A percentile compares a stretch with the other conserved stretches of the same genome.
Evolutionary conservation across 1,140 invertebrate species (phyloP).

Genomic region (Drosophila triauraria): DNA sequence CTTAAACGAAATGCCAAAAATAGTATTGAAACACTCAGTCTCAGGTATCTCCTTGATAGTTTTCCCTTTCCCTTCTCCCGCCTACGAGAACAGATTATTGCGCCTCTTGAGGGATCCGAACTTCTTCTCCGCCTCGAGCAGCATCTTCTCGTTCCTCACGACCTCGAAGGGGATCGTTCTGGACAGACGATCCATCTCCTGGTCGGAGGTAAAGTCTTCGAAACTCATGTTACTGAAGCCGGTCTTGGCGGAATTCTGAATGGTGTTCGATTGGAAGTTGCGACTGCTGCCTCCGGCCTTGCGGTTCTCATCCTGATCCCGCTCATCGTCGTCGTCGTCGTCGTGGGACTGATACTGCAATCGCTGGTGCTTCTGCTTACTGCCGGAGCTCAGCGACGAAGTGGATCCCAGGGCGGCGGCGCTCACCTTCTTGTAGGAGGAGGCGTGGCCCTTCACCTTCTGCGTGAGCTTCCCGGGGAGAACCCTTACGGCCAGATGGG

Average conservation of each 20-base stretch:
- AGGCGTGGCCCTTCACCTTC: constrained; percentile 76
- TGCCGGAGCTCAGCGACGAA: constrained; percentile 67
- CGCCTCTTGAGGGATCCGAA: constrained; percentile 88
- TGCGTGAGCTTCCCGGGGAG: constrained; percentile 79
- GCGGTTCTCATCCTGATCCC: constrained; percentile 59
- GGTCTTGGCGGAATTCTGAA: constrained; percentile 84
- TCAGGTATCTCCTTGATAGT: constrained; percentile 50
- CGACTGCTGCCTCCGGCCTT: constrained; percentile 39
- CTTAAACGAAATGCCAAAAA: constrained; percentile 47
- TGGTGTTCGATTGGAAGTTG: constrained; percentile 82
- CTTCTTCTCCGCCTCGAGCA: constrained; percentile 87
- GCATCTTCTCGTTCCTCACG: constrained; percentile 86
- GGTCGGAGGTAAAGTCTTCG: constrained; percentile 91
- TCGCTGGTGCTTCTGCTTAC: constrained; percentile 80
- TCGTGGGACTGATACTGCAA: constrained; percentile 79
- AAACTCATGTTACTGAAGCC: constrained; percentile 93
- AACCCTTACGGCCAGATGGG: constrained; percentile 78
- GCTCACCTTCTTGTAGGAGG: constrained; percentile 75
- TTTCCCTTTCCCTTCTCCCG: neutral
- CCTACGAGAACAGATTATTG: constrained; percentile 89
- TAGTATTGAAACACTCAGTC: constrained; percentile 57
- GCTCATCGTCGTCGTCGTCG: constrained; percentile 68
- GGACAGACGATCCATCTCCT: constrained; percentile 84
- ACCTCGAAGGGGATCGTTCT: constrained; percentile 88
- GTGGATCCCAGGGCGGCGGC: constrained; percentile 67